Conservation (phyloP, 2,888 invertebrate genomes). For the Doris montereyensis region DNA sequence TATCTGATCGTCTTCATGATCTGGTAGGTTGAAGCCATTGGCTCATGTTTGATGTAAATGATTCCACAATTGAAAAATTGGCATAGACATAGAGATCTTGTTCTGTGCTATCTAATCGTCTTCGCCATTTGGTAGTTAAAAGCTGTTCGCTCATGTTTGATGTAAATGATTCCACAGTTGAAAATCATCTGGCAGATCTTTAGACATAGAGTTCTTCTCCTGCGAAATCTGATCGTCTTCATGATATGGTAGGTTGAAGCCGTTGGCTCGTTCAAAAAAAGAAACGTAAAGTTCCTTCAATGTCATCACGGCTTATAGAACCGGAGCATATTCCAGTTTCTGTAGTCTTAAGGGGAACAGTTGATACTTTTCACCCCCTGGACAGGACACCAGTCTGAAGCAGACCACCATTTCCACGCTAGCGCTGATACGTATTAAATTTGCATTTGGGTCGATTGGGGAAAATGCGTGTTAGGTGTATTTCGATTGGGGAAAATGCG, state of each 20-base stretch:
- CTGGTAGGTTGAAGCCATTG: conserved; percentile 21
- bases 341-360: no score
- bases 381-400: no score
- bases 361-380: no score
- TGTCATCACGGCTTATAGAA: no score
- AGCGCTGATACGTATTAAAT: no score
- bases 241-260: conserved; percentile 35
- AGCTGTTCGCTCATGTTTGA: not conserved
- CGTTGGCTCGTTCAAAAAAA: no score
- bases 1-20: conserved; percentile 39
- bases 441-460: no score
- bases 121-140: conserved; percentile 39
- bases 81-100: conserved; percentile 22
- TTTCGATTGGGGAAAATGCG: no score
- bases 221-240: conserved; percentile 38
- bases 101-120: conserved; percentile 33
- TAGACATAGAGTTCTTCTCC: conserved; percentile 19
- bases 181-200: conserved; percentile 36
- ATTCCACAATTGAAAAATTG: conserved; percentile 25
- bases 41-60: not conserved
- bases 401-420: no score
- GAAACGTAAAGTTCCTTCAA: no score
- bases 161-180: not conserved
- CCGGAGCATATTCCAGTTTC: no score
- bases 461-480: no score